A percentile compares a stretch with the other conserved stretches of the same genome.
Evolutionary conservation across 2,113 vertebrate species (phyloP).

Genomic region (Alligator sinensis): DNA sequence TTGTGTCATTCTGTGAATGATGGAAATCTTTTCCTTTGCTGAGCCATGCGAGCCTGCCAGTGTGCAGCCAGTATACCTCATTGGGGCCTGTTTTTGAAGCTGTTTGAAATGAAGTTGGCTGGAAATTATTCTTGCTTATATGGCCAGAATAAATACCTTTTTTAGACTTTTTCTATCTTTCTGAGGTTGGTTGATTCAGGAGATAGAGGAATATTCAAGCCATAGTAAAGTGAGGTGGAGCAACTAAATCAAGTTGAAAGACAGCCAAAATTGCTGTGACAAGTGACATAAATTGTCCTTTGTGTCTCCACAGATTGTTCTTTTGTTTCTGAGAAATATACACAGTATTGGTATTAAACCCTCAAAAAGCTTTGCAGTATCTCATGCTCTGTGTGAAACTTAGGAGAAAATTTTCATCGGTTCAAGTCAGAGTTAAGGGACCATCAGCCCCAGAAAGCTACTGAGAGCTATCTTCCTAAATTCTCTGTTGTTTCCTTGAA

Average conservation of each 20-base stretch:
- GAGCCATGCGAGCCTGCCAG: not conserved
- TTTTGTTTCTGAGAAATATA: not conserved
- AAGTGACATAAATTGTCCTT: conserved; percentile 1
- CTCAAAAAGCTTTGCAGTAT: not conserved
- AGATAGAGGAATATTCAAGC: not conserved
- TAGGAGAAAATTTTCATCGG: not conserved
- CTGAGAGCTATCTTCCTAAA: not conserved
- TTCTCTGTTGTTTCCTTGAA: not conserved
- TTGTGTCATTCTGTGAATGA: not conserved
- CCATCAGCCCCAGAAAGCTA: not conserved
- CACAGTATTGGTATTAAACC: not conserved
- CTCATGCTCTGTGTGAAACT: not conserved
- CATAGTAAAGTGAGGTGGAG: not conserved
- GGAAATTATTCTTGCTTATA: not conserved
- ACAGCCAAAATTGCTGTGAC: not conserved
- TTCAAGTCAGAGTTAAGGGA: not conserved
- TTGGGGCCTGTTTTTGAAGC: not conserved
- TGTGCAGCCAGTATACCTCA: not conserved
- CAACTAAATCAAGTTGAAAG: not conserved
- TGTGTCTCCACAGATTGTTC: not conserved
- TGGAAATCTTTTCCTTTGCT: not conserved
- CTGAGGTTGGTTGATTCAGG: not conserved
- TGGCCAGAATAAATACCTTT: not conserved
- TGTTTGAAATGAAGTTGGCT: not conserved
- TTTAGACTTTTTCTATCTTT: not conserved